phyloP scores from a whole-genome alignment of 1,140 invertebrate species.

The Pinna nobilis region DNA sequence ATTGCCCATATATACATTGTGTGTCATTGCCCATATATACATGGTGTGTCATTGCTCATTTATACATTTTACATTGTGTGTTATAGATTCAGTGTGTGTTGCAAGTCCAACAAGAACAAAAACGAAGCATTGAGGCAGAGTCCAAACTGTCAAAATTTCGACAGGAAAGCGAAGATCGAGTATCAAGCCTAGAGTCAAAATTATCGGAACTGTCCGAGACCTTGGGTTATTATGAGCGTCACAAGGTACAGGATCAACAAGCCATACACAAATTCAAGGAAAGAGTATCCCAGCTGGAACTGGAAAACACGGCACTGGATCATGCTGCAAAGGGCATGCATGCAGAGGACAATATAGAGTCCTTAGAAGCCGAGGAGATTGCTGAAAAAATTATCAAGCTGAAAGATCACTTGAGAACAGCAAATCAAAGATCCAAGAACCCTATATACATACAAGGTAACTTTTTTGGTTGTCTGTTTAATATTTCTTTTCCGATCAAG shows the following conservation, averaged over 20 bases:
- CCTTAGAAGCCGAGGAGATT: constrained; percentile 69
- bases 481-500: too few relatives aligned
- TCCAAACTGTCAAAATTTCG: constrained; percentile 61
- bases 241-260: constrained; percentile 84
- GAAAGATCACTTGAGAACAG: constrained; percentile 67
- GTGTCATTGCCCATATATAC: too few relatives aligned
- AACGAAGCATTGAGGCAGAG: constrained; percentile 68
- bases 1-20: too few relatives aligned
- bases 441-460: constrained; percentile 73
- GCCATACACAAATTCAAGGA: constrained; percentile 84
- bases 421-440: constrained; percentile 72
- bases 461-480: too few relatives aligned
- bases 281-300: constrained; percentile 71
- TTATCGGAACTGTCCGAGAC: constrained; percentile 87
- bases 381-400: constrained; percentile 69
- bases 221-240: constrained; percentile 86
- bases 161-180: constrained; percentile 82
- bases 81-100: constrained; percentile 76
- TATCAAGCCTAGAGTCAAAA: constrained; percentile 84
- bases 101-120: constrained; percentile 69
- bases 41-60: not conserved
- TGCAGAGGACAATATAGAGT: constrained; percentile 54
- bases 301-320: constrained; percentile 71
- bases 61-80: constrained; percentile 1
- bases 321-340: constrained; percentile 54